Evolutionary conservation across 2,888 invertebrate species (phyloP).

Genomic region (Eulithis testata): DNA sequence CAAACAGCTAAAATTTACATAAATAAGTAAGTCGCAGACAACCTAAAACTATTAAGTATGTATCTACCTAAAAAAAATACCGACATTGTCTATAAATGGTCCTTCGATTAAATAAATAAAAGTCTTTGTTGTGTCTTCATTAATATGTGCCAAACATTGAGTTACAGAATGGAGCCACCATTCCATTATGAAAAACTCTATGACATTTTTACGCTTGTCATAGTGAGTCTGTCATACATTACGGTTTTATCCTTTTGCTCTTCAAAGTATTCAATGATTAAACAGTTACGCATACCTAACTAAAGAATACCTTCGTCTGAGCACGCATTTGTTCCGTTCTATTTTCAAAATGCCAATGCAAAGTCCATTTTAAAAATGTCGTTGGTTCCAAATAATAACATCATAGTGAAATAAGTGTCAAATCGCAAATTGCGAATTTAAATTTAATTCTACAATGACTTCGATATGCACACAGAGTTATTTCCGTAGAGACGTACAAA

Average conservation of each 20-base stretch:
- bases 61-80: background rate
- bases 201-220: no score
- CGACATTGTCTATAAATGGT: background rate
- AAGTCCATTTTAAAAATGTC: no score
- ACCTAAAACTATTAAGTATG: background rate
- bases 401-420: slow-evolving; percentile 66
- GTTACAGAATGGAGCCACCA: no score
- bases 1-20: background rate
- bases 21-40: background rate
- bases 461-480: slow-evolving; percentile 77
- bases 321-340: no score
- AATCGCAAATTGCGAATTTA: slow-evolving; percentile 79
- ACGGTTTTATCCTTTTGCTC: no score
- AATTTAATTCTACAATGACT: slow-evolving; percentile 82
- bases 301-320: no score
- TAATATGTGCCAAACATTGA: slow-evolving; percentile 20
- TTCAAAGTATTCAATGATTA: no score
- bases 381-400: slow-evolving; percentile 22
- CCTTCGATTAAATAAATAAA: background rate
- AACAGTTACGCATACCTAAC: no score
- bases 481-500: slow-evolving; percentile 13
- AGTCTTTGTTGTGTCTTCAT: slow-evolving; percentile 11
- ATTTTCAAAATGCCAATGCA: no score
- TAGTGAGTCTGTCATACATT: no score
- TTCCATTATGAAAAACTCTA: no score